phyloP scores from a whole-genome alignment of 2,888 invertebrate genomes.

The Resseliella maxima region DNA sequence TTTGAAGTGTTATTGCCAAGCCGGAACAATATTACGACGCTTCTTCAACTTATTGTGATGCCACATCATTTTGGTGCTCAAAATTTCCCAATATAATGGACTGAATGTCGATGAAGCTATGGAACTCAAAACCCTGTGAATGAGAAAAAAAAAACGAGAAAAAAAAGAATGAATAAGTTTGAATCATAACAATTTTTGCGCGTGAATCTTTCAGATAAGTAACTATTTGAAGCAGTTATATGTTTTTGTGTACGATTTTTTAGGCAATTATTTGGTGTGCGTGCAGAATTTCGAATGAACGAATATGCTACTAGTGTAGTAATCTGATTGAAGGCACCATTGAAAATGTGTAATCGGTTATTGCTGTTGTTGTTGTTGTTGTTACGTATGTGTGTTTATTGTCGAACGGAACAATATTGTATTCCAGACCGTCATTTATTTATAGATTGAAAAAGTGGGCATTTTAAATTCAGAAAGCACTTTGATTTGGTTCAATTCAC shows the following conservation, averaged over 20 bases:
- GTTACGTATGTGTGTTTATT: background rate
- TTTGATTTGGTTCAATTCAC: background rate
- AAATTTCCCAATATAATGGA: conserved; percentile 23
- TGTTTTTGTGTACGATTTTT: background rate
- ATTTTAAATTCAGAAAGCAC: background rate
- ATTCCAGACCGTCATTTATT: background rate
- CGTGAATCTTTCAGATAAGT: background rate
- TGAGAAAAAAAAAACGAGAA: background rate
- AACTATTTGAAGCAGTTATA: background rate
- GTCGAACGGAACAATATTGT: background rate
- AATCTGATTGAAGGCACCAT: conserved; percentile 15
- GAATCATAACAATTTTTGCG: background rate
- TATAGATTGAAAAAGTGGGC: background rate
- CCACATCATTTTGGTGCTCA: conserved; percentile 6
- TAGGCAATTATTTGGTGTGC: conserved; percentile 13
- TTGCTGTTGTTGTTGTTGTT: background rate
- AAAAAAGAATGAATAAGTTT: background rate
- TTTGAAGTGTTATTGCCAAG: conserved; percentile 49
- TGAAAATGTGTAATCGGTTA: background rate
- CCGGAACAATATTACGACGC: conserved; percentile 39
- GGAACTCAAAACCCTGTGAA: background rate
- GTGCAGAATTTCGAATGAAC: background rate
- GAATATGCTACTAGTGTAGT: background rate
- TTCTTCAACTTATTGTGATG: conserved; percentile 44
- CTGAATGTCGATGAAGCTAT: background rate